Conservation (phyloP, 2,888 invertebrate genomes). For the Panorpa germanica region DNA sequence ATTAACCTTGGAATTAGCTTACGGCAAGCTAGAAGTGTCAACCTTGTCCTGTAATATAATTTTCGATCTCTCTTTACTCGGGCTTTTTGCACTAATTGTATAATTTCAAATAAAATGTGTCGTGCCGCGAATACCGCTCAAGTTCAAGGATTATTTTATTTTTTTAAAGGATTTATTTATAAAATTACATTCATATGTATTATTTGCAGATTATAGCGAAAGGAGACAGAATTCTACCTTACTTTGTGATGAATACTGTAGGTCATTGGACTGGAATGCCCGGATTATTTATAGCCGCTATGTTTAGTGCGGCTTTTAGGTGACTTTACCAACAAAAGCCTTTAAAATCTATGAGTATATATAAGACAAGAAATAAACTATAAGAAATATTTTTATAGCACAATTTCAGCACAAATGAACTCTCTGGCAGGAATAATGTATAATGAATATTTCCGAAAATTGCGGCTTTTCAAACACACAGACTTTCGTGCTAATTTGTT, state of each 20-base stretch:
- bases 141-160: no score
- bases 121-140: no score
- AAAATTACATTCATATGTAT: not conserved
- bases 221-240: constrained; percentile 30
- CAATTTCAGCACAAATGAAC: constrained; percentile 35
- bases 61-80: no score
- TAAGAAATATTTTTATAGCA: no score
- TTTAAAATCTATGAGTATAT: not conserved
- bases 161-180: not conserved
- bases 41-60: no score
- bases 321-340: constrained; percentile 8
- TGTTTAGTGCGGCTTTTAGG: constrained; percentile 39
- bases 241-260: constrained; percentile 33
- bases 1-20: no score
- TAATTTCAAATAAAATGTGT: no score
- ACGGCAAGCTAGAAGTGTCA: no score
- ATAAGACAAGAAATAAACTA: no score
- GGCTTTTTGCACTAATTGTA: no score
- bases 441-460: constrained; percentile 32
- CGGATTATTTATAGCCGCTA: constrained; percentile 38
- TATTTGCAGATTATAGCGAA: constrained; percentile 18
- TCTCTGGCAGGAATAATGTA: constrained; percentile 33
- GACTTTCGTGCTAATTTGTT: constrained; percentile 27
- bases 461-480: constrained; percentile 19
- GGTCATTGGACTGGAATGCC: constrained; percentile 30